Evolutionary conservation across 2,113 vertebrate genomes (phyloP), one percentile per base, ranked within the genome.

Genomic region (Chaenocephalus aceratus): DNA sequence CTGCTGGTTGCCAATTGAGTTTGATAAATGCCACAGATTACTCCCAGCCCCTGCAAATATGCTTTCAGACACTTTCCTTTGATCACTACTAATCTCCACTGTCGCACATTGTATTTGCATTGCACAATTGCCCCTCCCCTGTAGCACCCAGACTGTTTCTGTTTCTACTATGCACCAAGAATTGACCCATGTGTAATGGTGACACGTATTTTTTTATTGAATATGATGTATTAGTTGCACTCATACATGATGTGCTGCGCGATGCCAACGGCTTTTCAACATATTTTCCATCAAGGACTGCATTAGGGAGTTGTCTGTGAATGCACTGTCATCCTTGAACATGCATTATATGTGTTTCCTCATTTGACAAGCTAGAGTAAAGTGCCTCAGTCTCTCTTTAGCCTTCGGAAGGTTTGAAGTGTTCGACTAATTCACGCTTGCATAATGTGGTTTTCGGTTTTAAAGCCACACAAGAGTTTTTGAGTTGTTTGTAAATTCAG

Each of bases 21-120:
- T 81, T 60, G 86, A 73, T 82, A 75, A 82, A 82, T 46, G 44
- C 36, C 36, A 44, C 51, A 74, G 57, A 86, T 88, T 72, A 79
- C 65, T 54, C 41, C 5, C n/a, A 2, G 21, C 14, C 21, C 12
- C 6, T 34, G 30, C 36, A 77, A 82, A 89, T 67, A 73, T 58
- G 58, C 84, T 86, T 81, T 59, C 46, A 84, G 68, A 72, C 64
- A 26, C 54, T 60, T 71, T 12, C 2, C 18, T 80, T 79, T 85
- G 71, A 88, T 87, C 71, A 18, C 41, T 58, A 72, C 65, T 70
- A 69, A 84, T 78, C 72, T 80, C 60, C 52, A 3, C 75, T 74
- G 72, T 68, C 69, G 51, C 80, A 54, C 60, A 5, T 72, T 57
- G 57, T 71, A 49, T 88, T 75, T 79, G 51, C 68, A 0, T 76